phyloP scores from a whole-genome alignment of 2,113 vertebrate genomes.

The Thryonomys swinderianus region DNA sequence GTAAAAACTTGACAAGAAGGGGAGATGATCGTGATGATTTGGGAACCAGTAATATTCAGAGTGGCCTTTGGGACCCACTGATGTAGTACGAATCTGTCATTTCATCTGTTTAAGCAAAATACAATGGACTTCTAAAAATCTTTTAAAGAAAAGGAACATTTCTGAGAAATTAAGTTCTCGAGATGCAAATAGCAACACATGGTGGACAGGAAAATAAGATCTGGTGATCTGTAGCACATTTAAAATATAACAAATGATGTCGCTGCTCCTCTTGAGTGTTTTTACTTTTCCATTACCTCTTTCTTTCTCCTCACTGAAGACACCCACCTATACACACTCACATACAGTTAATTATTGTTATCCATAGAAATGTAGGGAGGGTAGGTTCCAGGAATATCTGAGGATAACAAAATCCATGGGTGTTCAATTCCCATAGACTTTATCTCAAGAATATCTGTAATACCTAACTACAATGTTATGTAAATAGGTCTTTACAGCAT shows the following conservation, averaged over 20 bases:
- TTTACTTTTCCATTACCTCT: not conserved
- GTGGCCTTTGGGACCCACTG: not conserved
- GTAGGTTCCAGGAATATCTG: not conserved
- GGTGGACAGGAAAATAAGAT: not conserved
- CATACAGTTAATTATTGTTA: not conserved
- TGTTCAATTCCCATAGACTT: not conserved
- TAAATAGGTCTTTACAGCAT: not conserved
- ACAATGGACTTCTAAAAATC: not conserved
- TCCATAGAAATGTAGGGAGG: not conserved
- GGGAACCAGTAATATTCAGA: not conserved
- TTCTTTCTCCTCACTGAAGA: not conserved
- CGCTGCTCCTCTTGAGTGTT: not conserved
- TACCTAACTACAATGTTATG: not conserved
- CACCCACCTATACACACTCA: not conserved
- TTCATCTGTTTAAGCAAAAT: slow-evolving; percentile 9
- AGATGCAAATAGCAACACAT: not conserved
- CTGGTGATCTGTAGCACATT: too few species aligned
- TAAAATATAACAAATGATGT: not conserved
- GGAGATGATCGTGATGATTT: not conserved
- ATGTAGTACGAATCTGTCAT: not conserved
- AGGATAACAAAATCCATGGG: too few species aligned
- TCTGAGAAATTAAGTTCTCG: not conserved
- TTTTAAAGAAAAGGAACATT: not conserved
- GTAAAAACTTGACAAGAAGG: not conserved
- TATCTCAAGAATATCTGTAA: not conserved